These are phyloP conservation scores for Mohoua ochrocephala DNA, from an alignment of 2,113 vertebrate genomes.

Conservation along the genomic window DNA sequence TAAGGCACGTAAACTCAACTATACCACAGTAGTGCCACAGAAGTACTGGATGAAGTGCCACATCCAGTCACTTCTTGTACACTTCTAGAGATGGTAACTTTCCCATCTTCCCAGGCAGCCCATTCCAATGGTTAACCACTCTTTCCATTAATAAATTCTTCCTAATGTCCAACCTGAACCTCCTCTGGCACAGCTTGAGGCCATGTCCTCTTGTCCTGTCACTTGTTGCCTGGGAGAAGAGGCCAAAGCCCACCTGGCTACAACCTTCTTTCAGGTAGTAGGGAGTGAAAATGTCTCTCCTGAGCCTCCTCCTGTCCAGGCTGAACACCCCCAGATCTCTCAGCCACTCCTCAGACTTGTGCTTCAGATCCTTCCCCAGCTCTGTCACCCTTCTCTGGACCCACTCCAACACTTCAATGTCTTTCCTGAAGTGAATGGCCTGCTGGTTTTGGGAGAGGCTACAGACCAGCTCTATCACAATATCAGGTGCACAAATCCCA, in stretches of 20 bases:
- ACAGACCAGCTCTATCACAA: not conserved
- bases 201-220: not conserved
- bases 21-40: not conserved
- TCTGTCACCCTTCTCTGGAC: not conserved
- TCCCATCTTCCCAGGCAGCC: not conserved
- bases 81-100: not conserved
- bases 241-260: not conserved
- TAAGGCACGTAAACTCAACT: not conserved
- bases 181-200: not conserved
- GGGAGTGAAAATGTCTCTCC: not conserved
- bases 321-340: not conserved
- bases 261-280: not conserved
- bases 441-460: not conserved
- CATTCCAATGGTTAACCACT: not conserved
- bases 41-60: too few species aligned
- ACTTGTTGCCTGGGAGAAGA: not conserved
- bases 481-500: not conserved
- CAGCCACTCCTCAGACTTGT: rapidly evolving
- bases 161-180: not conserved
- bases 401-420: too few species aligned
- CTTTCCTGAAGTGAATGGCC: not conserved
- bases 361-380: not conserved
- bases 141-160: not conserved
- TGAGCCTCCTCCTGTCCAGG: not conserved
- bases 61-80: not conserved